Percentiles rank a stretch among this genome's conserved stretches.
Evolutionary conservation across 1,140 invertebrate genomes (phyloP).

Genomic region (Stegodyphus mimosarum): DNA sequence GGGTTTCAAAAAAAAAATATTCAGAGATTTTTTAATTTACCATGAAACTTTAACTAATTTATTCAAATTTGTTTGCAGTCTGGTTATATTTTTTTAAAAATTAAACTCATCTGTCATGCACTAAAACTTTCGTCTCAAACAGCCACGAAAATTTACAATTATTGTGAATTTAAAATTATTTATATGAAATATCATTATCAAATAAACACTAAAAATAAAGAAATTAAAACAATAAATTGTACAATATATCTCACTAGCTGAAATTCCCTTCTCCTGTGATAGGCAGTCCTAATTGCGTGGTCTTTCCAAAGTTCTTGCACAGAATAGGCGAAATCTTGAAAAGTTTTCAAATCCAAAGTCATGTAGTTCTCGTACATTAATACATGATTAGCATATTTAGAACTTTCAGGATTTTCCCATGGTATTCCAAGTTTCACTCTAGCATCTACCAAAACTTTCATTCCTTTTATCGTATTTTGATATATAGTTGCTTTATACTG

Average conservation of each 20-base stretch:
- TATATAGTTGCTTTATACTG: conserved; percentile 91
- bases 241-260: conserved; percentile 82
- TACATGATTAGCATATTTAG: conserved; percentile 75
- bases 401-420: conserved; percentile 86
- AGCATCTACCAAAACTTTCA: conserved; percentile 95
- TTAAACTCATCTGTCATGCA: too few species aligned
- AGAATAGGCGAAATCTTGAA: conserved; percentile 83
- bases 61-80: too few species aligned
- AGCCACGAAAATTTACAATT: not conserved
- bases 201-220: not conserved
- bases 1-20: too few species aligned
- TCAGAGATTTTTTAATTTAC: too few species aligned
- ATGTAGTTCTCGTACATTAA: conserved; percentile 72
- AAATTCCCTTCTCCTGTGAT: conserved; percentile 92
- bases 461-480: conserved; percentile 92
- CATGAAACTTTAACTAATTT: too few species aligned
- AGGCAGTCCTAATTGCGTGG: conserved; percentile 86
- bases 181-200: not conserved
- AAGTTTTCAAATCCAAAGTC: conserved; percentile 81
- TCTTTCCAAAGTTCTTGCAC: conserved; percentile 90
- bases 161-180: not conserved
- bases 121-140: too few species aligned
- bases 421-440: conserved; percentile 91
- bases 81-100: too few species aligned
- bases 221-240: not conserved